Evolutionary conservation across 2,888 invertebrate species (phyloP), one percentile per base, ranked within the genome.

Genomic region (Monochamus alternatus): DNA sequence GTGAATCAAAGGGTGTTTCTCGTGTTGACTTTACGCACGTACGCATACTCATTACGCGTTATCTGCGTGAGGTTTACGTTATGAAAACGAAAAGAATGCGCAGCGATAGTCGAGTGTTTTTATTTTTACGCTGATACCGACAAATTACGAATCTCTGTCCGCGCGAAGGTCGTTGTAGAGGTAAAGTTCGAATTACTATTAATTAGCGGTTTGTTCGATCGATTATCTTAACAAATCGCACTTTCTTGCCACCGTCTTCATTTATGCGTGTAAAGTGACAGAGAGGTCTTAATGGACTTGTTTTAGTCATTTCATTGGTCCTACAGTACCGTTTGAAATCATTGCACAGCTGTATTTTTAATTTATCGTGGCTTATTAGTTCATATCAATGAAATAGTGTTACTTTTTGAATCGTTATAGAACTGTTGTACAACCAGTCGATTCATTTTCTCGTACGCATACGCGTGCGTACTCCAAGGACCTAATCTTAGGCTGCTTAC

Each of bases 191-290:
- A 32, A 67, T 66, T 59, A 66, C 68, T 64, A 51, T 43, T 74
- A 74, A 74, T 69, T 74, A 65, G 12, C 73, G 60, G 66, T 60
- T 67, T 58, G 73, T 73, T 65, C 67, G 65, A 66, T 73, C 60
- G 55, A 73, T 67, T 73, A 73, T 38, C 79, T 38, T 72, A 67
- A 63, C 74, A 68, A 58, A 62, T 66, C 43, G 51, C 68, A 58
- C 65, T 52, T 66, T 52, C 66, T 66, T 66, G 22, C 55, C 14
- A 5, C 10, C 22, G 55, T n/a, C 55, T n/a, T 5, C 55, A n/a
- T 7, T n/a, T 55, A 22, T 22, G 14, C 14, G n/a, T 14, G n/a
- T 5, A 22, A n/a, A 14, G 55, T 38, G 38, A 38, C 5, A 38
- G 5, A 7, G 38, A 38, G 38, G 7, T 38, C 38, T 38, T 38